Base-by-base conservation (phyloP, 2,888 invertebrate species). In the Diplazon laetatorius region DNA sequence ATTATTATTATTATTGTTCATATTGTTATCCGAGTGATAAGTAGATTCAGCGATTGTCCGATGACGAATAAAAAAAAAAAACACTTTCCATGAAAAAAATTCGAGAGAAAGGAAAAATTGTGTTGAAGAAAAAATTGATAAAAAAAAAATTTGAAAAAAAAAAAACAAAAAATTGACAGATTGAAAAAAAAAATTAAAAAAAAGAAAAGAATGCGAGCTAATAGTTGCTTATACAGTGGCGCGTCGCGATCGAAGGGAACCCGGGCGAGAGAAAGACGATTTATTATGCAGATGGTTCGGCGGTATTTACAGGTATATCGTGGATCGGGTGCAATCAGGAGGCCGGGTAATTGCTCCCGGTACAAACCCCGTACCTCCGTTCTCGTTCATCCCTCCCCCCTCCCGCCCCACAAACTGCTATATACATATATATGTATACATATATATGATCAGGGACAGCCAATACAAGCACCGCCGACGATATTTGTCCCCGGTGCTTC, bases 241-340 rank as follows among this genome's bases (percentile, higher is more conserved):
- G 60, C 65, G 60, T 52, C 60, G 66, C 73, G 69, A 73, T 73
- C 69, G 73, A 59, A 48, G 9, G 39, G 30, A 39, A 37, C 50
- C 60, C 50, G 69, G 55, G 69, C 69, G 59, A 18, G 59, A 70
- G 70, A 55, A 35, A 66, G 50, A 73, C 82, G 82, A 82, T 83
- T 84, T 83, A 84, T 83, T 81, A 83, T 83, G 84, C 82, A 84
- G 81, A 84, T 83, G 76, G 79, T 77, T 57, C 72, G n/a, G 71
- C 60, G 81, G 76, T 82, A 84, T 84, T 84, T 83, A 79, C 82
- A 76, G 80, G 79, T 69, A n/a, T n/a, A 74, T 57, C 66, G 68
- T 66, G 52, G 77, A 82, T 82, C 78, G 82, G 78, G 80, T 78
- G 83, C 82, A 82, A 84, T 82, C 82, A 82, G 72, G 76, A 81